Base-by-base conservation (phyloP, 2,888 invertebrate genomes). In the Hymenopus coronatus region DNA sequence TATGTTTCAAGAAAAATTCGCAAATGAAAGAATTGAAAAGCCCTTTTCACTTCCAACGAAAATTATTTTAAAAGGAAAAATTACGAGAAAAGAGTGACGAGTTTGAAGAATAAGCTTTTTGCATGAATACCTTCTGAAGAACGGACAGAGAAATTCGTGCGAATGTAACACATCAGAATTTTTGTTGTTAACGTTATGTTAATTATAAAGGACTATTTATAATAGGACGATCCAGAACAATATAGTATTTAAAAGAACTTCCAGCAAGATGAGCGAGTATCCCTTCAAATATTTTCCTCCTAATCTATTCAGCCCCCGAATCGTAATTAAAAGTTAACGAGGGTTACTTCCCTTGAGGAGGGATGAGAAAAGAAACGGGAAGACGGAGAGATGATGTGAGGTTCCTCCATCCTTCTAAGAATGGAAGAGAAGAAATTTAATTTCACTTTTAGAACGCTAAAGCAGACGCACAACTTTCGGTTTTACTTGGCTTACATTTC, bases 311-410 rank as follows among this genome's bases (percentile, higher is more conserved):
- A 70, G 46, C 54, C 54, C 54, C 85, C 28, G 85, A 30, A 28
- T 27, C 70, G 70, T 85, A 85, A 85, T 85, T 85, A 85, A 85
- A 85, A 40, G 46, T 85, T n/a, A 54, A 85, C 70, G 85, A 54
- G 85, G n/a, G 14, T 28, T 70, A 85, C 85, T 85, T 27, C 54
- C 54, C 54, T 85, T 30, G 84, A 84, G 28, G 25, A 70, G 54
- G 70, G 46, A 30, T 46, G n/a, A 30, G 20, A 84, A 83, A 40
- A 83, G 83, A 14, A 84, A 25, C 14, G 25, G 25, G 54, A 70
- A 70, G 25, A 20, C 25, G 54, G 54, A 25, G 54, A 70, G 54
- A 25, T 70, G 54, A 70, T 70, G 54, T 70, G 54, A 15, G 25
- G 20, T 70, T 70, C 25, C 54, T 20, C 20, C 54, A 15, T 70